Base-by-base conservation (phyloP, 2,113 vertebrate genomes). In the Pholis gunnellus region DNA sequence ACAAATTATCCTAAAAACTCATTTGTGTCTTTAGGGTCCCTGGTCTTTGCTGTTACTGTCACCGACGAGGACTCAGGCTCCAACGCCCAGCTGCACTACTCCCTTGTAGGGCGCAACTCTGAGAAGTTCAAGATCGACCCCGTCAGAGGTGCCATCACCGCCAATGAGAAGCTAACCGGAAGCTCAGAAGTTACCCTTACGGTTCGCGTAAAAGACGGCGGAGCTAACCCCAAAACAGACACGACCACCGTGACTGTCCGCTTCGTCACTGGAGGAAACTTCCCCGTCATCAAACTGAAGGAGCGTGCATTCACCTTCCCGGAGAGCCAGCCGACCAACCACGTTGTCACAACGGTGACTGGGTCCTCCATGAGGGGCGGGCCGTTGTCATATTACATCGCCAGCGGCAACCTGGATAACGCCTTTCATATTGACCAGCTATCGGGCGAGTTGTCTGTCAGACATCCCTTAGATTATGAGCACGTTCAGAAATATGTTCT, bases 31-130 rank as follows among this genome's bases (percentile, higher is more conserved):
- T n/a, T 80, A 99, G 98, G 97, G 63, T 96, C 97, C 0, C 95
- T 99, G 9, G 97, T 99, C 73, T 99, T 99, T 92, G 98, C 98
- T 0, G 98, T 99, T 18, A 99, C 98, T 0, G 98, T 99, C 83
- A 99, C 97, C 0, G 98, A 99, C 46, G 97, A 97, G 1, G 98
- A 99, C 77, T 88, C 94, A 0, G 97, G 98, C 9, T 93, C 97
- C 72, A 99, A 99, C 0, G 95, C 97, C 0, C 95, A 98, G 83
- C 96, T 99, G 52, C 96, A 97, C 89, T 99, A 97, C 89, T 98
- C 97, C n/a, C 95, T 99, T 0, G 82, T 94, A 11, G 98, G 98
- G 0, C 95, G 96, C 56, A 97, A 97, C 89, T 94, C 97, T 0
- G 97, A 99, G 64, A 97, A 96, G 74, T 99, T 99, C 91, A 96